Base-by-base conservation (phyloP, 2,888 invertebrate genomes). In the Eupithecia dodoneata region DNA sequence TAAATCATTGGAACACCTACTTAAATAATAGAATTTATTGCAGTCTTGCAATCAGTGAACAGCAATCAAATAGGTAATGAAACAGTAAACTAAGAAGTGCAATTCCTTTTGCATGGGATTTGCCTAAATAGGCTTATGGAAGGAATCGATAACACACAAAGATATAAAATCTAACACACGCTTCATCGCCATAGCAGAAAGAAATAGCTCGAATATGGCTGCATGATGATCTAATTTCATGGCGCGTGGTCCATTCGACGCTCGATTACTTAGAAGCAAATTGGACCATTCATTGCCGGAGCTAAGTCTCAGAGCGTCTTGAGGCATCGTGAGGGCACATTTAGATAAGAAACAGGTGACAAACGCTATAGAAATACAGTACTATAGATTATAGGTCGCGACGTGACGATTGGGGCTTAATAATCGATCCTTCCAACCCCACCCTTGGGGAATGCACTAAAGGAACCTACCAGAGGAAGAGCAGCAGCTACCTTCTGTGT, bases 261-360 rank as follows among this genome's bases (percentile, higher is more conserved):
- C 88, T 92, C 93, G 92, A 93, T 94, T 94, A 93, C 90, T 88
- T 87, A 86, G 87, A 87, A 87, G 92, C 90, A 92, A 92, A 94
- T 94, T 94, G 93, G 89, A 90, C 88, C 90, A 94, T 94, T 91
- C 90, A 92, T 94, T 92, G 88, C 89, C 85, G 82, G 85, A 84
- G 85, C 85, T 86, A 83, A 81, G 82, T 80, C 81, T 81, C 79
- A 59, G 79, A 83, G 80, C 82, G 79, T 83, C 84, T 80, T 83
- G 79, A 81, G 71, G 74, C 78, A 73, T 75, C 67, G 75, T 78
- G 71, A 67, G 13, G 52, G 52, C 67, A 63, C 73, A 47, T 72
- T 78, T 76, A 55, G n/a, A 52, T 66, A 42, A 49, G 76, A 80
- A 74, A 66, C 79, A 73, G 76, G 63, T 71, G 73, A 30, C 49